Conservation (phyloP, 2,113 vertebrate species). For the Cheilinus undulatus region DNA sequence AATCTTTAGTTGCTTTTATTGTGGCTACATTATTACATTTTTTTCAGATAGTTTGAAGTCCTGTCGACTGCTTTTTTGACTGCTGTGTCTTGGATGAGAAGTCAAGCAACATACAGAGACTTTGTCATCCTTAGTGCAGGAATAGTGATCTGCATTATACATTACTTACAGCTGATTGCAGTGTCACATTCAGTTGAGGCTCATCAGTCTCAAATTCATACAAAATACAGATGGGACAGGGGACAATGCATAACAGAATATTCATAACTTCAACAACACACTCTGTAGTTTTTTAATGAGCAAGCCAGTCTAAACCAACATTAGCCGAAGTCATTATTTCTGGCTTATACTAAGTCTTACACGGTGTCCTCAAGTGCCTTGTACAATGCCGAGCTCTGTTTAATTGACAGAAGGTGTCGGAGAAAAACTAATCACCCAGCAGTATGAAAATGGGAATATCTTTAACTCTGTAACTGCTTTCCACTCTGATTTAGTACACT, state of each 20-base stretch:
- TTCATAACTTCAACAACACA: conserved; percentile 1
- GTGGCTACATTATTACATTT: too few species aligned
- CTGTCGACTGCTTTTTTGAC: not conserved
- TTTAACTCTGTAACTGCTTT: not conserved
- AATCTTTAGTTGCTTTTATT: not conserved
- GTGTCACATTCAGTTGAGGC: conserved; percentile 7
- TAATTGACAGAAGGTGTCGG: not conserved
- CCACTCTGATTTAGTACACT: not conserved
- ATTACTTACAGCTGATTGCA: not conserved
- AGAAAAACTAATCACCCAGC: conserved; percentile 14
- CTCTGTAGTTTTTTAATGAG: not conserved
- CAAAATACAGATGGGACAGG: not conserved
- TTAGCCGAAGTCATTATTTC: not conserved
- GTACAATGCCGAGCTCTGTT: not conserved
- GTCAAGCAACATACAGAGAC: not conserved
- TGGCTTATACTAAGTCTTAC: not conserved
- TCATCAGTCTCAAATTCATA: not conserved
- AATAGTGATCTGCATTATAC: not conserved
- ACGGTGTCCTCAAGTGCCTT: not conserved
- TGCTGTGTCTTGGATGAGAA: not conserved
- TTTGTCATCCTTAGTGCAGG: not conserved
- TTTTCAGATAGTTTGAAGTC: not conserved
- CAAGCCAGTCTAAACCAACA: not conserved
- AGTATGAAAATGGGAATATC: conserved; percentile 3
- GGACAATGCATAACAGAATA: not conserved